Evolutionary conservation across 1,140 invertebrate genomes (phyloP).

Genomic region (Drosophila ambigua): DNA sequence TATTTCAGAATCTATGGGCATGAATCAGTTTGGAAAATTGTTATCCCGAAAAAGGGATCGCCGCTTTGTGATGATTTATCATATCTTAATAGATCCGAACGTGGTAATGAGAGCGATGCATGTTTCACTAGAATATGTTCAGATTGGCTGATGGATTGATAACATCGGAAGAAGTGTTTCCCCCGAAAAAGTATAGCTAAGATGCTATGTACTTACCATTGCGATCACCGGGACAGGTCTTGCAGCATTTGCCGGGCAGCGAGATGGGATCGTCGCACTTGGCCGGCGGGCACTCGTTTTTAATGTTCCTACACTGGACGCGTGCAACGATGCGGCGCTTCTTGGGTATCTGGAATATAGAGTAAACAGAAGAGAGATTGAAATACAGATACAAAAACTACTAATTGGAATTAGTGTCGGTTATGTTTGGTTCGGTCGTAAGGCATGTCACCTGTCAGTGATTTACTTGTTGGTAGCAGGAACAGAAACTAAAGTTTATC

Average conservation of each 20-base stretch:
- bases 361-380: constrained; percentile 12
- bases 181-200: too few species aligned
- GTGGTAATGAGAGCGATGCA: too few species aligned
- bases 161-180: too few species aligned
- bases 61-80: too few species aligned
- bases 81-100: too few species aligned
- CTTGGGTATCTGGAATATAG: constrained; percentile 90
- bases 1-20: constrained; percentile 30
- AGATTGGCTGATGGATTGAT: too few species aligned
- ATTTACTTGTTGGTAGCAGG: constrained; percentile 12
- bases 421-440: too few species aligned
- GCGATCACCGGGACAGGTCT: constrained; percentile 92
- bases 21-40: too few species aligned
- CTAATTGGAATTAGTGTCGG: constrained; percentile 26
- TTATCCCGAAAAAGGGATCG: too few species aligned
- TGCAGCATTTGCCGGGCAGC: constrained; percentile 93
- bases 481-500: constrained; percentile 11
- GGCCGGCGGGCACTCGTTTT: constrained; percentile 94
- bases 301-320: constrained; percentile 94
- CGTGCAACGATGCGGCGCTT: constrained; percentile 93
- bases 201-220: constrained; percentile 87
- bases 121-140: too few species aligned
- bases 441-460: constrained; percentile 27
- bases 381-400: constrained; percentile 8
- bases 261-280: constrained; percentile 94